Evolutionary conservation across 2,113 vertebrate species (phyloP).

Genomic region (Eulacestoma nigropectus): DNA sequence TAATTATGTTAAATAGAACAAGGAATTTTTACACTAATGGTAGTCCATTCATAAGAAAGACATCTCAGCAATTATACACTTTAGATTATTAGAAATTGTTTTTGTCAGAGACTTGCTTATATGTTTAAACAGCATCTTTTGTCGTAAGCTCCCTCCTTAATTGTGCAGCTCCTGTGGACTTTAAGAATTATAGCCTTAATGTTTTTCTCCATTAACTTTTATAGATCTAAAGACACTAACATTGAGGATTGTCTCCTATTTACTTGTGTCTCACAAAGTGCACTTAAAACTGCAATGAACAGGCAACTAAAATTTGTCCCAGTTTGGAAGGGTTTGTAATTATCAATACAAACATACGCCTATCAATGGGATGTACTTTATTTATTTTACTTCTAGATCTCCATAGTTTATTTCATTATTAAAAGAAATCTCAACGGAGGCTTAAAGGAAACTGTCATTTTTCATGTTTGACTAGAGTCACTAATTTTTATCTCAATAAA

Average conservation of each 20-base stretch:
- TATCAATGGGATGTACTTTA: not conserved
- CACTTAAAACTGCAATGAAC: not conserved
- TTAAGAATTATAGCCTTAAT: not conserved
- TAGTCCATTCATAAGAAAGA: not conserved
- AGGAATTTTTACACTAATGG: not conserved
- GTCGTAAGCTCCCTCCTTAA: not conserved
- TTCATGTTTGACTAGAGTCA: not conserved
- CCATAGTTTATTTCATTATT: not conserved
- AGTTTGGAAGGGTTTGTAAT: not conserved
- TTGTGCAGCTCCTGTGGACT: not conserved
- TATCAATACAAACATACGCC: not conserved
- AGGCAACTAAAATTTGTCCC: not conserved
- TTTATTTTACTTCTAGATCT: not conserved
- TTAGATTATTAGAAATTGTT: not conserved
- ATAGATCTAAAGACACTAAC: not conserved
- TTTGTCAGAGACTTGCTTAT: not conserved
- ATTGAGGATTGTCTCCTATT: not conserved
- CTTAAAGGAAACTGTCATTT: not conserved
- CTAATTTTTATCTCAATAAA: not conserved
- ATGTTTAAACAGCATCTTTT: not conserved
- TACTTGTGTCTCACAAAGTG: not conserved
- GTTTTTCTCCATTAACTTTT: constrained; percentile 8
- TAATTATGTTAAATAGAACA: not conserved
- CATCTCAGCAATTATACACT: not conserved
- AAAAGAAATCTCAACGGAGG: not conserved